A percentile compares a stretch with the other conserved stretches of the same genome.
These are phyloP conservation scores for Buphagus erythrorhynchus DNA, from an alignment of 2,797 vertebrate species.

Conservation along the genomic window DNA sequence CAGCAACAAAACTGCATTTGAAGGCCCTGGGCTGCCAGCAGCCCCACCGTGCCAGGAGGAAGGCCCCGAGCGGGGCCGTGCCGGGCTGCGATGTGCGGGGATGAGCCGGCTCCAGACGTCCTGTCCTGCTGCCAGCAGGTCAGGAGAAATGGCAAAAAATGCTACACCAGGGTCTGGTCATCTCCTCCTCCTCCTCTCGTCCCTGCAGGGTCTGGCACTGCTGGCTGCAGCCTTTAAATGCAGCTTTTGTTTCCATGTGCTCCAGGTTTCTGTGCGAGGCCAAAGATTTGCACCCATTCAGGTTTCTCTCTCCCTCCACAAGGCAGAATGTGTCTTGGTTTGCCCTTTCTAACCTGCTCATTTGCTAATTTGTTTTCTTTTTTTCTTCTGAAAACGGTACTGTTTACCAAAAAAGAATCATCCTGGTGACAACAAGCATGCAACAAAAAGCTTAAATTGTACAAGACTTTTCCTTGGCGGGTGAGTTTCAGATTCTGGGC, in stretches of 20 bases:
- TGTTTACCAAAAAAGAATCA: background rate
- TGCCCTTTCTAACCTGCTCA: background rate
- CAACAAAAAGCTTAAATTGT: constrained; percentile 14
- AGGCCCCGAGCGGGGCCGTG: background rate
- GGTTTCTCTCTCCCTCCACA: background rate
- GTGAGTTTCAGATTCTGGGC: constrained; percentile 18
- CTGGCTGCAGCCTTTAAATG: constrained; percentile 57
- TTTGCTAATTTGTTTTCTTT: background rate
- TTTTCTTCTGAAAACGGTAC: background rate
- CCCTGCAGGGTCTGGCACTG: background rate
- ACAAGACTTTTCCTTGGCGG: constrained; percentile 12
- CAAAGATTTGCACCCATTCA: background rate
- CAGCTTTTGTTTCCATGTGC: constrained; percentile 44
- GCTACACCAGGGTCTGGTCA: background rate
- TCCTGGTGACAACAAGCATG: background rate
- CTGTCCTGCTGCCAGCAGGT: background rate
- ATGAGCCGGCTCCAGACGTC: constrained; percentile 18
- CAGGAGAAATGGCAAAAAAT: background rate
- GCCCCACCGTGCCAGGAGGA: background rate
- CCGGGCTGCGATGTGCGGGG: background rate
- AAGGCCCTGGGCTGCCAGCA: background rate
- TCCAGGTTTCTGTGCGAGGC: background rate
- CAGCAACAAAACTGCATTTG: constrained; percentile 34
- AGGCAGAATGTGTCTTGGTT: background rate
- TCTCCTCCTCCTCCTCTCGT: constrained; percentile 14